Percentiles rank a stretch among this genome's conserved stretches.
Conservation (phyloP, 2,888 invertebrate species). For the Rhagonycha fulva region DNA sequence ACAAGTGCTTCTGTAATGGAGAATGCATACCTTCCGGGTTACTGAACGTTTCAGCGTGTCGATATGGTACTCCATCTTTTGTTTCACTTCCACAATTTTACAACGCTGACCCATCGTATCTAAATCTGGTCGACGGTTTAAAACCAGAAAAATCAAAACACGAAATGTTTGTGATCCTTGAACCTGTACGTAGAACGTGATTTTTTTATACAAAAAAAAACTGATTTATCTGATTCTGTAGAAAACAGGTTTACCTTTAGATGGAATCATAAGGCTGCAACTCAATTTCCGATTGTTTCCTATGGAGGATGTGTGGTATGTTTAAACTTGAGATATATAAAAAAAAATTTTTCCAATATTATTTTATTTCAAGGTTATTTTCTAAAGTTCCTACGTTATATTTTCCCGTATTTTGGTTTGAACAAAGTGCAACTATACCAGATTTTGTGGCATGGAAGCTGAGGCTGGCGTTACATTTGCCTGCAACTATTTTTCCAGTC, state of each 20-base stretch:
- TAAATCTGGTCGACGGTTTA: slow-evolving; percentile 67
- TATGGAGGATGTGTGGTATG: slow-evolving; percentile 66
- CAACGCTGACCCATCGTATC: slow-evolving; percentile 68
- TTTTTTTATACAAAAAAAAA: background rate
- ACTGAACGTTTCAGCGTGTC: slow-evolving; percentile 72
- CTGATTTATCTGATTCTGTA: slow-evolving; percentile 45
- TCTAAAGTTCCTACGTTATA: slow-evolving; percentile 67
- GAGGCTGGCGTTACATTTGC: background rate
- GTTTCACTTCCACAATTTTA: slow-evolving; percentile 81
- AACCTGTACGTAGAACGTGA: slow-evolving; percentile 61
- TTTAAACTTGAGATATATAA: slow-evolving; percentile 35
- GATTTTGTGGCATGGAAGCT: slow-evolving; percentile 44
- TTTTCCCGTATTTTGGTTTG: slow-evolving; percentile 80
- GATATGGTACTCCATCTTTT: slow-evolving; percentile 77
- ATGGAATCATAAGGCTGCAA: slow-evolving; percentile 79
- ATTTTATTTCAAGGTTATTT: slow-evolving; percentile 60
- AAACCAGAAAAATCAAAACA: slow-evolving; percentile 68
- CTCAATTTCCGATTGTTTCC: slow-evolving; percentile 76
- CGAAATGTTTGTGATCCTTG: slow-evolving; percentile 71
- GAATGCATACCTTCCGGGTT: slow-evolving; percentile 70
- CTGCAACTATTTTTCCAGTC: background rate
- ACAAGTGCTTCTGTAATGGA: slow-evolving; percentile 72
- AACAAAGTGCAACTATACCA: slow-evolving; percentile 67
- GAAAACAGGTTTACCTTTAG: slow-evolving; percentile 73
- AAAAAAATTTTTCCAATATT: slow-evolving; percentile 34